phyloP scores from a whole-genome alignment of 2,888 invertebrate genomes.

The Acleris holmiana region DNA sequence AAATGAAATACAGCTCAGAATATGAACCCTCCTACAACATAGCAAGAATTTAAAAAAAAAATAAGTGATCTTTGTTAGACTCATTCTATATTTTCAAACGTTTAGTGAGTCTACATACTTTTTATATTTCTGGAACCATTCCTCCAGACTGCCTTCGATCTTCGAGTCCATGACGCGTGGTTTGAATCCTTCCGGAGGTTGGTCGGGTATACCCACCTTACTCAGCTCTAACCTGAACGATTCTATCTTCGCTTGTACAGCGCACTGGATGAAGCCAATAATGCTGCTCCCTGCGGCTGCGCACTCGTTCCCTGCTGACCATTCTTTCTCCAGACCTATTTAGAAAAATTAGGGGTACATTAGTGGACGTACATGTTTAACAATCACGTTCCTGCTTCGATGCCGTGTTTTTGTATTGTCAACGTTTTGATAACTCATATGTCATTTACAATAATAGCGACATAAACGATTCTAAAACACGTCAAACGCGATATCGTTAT shows the following conservation, averaged over 20 bases:
- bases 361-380: no score
- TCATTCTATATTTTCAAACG: not conserved
- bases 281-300: no score
- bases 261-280: slow-evolving; percentile 24
- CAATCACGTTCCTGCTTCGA: no score
- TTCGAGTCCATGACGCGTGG: slow-evolving; percentile 4
- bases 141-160: slow-evolving; percentile 20
- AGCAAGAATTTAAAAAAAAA: no score
- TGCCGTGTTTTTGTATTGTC: no score
- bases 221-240: slow-evolving; percentile 13
- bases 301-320: not conserved
- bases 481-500: no score
- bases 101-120: not conserved
- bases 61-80: no score
- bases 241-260: slow-evolving; percentile 4
- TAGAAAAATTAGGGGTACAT: not conserved
- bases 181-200: slow-evolving; percentile 1
- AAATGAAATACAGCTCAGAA: no score
- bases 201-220: slow-evolving; percentile 11
- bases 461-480: no score
- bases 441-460: no score
- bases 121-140: slow-evolving; percentile 19
- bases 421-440: no score
- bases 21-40: no score
- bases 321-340: slow-evolving; percentile 10